Conservation (phyloP, 2,797 vertebrate genomes). For the Pangasius sanitwongsei region DNA sequence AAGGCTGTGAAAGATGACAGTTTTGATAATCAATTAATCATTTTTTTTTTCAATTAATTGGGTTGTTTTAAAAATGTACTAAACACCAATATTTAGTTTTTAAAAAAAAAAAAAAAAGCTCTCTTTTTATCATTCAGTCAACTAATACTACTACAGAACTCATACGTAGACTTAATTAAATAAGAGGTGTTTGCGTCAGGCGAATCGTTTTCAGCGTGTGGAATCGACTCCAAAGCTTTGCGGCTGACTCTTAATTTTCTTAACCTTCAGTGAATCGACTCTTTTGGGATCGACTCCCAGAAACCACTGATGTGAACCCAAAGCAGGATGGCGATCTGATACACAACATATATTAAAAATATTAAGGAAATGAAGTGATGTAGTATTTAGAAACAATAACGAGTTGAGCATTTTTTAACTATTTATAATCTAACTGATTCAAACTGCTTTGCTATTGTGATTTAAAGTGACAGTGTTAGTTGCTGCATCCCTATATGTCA, state of each 20-base stretch:
- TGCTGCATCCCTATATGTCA: too few species aligned
- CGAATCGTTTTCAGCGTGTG: not conserved
- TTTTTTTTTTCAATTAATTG: not conserved
- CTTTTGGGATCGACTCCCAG: not conserved
- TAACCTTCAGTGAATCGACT: not conserved
- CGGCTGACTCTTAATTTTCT: not conserved
- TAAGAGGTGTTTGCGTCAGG: not conserved
- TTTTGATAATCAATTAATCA: not conserved
- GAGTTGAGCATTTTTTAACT: too few species aligned
- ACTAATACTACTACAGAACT: not conserved
- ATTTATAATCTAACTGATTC: not conserved
- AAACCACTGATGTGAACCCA: not conserved
- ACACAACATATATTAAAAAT: not conserved
- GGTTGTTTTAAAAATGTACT: not conserved
- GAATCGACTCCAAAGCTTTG: not conserved
- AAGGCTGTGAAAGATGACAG: not conserved
- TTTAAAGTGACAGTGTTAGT: too few species aligned
- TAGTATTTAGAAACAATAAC: not conserved
- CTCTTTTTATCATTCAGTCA: not conserved
- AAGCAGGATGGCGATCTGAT: not conserved
- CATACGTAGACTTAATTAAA: not conserved
- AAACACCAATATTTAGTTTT: not conserved
- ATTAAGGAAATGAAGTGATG: not conserved
- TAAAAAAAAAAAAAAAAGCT: not conserved
- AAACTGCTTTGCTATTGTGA: too few species aligned